Percentiles rank a stretch among this genome's conserved stretches.
These are phyloP conservation scores for Mimumesa dahlbomi DNA, from an alignment of 2,888 invertebrate genomes.

Conservation along the genomic window DNA sequence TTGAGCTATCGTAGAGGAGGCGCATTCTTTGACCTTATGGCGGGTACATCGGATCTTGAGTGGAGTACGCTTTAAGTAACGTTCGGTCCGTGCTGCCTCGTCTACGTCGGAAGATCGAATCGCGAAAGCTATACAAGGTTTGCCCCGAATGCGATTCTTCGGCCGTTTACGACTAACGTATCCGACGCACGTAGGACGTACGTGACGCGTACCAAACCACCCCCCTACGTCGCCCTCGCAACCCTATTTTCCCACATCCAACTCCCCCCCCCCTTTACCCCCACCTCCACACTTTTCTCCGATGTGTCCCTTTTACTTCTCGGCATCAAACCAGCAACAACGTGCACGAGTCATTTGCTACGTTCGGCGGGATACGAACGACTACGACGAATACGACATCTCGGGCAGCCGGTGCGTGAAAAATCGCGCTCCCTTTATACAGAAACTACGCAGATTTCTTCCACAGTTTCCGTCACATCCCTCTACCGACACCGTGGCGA, in stretches of 20 bases:
- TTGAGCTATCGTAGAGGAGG: not conserved
- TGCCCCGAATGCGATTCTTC: slow-evolving; percentile 54
- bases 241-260: too few species aligned
- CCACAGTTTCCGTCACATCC: slow-evolving; percentile 34
- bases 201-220: slow-evolving; percentile 63
- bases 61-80: slow-evolving; percentile 53
- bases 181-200: slow-evolving; percentile 67
- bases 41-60: slow-evolving; percentile 20
- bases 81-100: slow-evolving; percentile 46
- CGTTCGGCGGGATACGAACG: slow-evolving; percentile 53
- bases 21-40: slow-evolving; percentile 34
- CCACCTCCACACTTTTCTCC: slow-evolving; percentile 26
- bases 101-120: slow-evolving; percentile 54
- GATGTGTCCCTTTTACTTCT: slow-evolving; percentile 27
- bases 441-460: slow-evolving; percentile 49
- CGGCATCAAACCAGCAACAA: slow-evolving; percentile 35
- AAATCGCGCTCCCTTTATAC: slow-evolving; percentile 60
- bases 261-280: slow-evolving; percentile 9
- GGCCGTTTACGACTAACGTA: slow-evolving; percentile 65
- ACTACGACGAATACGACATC: slow-evolving; percentile 44
- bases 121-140: slow-evolving; percentile 36
- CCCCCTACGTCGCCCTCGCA: slow-evolving; percentile 25
- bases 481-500: slow-evolving; percentile 5
- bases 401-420: slow-evolving; percentile 71
- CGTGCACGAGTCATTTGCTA: slow-evolving; percentile 70